Evolutionary conservation across 2,797 vertebrate genomes (phyloP), one percentile per base, ranked within the genome.

Genomic region (Oreonectes daqikongensis): DNA sequence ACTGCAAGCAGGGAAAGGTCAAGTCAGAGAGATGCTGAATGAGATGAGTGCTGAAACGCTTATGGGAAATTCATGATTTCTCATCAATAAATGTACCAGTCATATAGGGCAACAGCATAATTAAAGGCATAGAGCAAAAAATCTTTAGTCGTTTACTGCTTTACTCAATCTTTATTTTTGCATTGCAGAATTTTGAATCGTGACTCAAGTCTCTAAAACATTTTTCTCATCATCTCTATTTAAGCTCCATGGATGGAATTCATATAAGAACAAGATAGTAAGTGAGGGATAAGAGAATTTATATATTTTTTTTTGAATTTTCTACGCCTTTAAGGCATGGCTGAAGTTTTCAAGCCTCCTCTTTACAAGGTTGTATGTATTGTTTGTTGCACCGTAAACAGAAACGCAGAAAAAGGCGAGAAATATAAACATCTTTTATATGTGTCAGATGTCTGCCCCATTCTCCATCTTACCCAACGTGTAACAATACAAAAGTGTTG

Each of bases 401-500:
- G 12, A 35, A 22, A 68, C 24, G 46, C 14, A 8, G 2, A 48
- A 72, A n/a, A 63, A 26, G 38, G 24, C 28, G 26, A 72, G 30
- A 63, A 18, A 42, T 6, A 42, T 6, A 55, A 17, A 40, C 3
- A 12, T 30, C 15, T 73, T 64, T 65, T 26, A 65, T 55, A 75
- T 0, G 3, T 67, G 63, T 42, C 9, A 63, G 38, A 75, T 44
- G n/a, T 61, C 66, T 2, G 20, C 15, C 50, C 60, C 22, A 11
- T 50, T 61, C 53, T 63, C 44, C 55, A 79, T 46, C 79, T 75
- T 74, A 48, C 11, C 24, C 42, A 40, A 50, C 78, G 57, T 78
- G 75, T 60, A 59, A 80, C 52, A 80, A 75, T 78, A 78, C 75
- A 61, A 65, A 76, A 69, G 84, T 75, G 68, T 66, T 84, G 85